A percentile compares a stretch with the other conserved stretches of the same genome.
Conservation (phyloP, 2,888 invertebrate genomes). For the Drosophila maculinotata region DNA sequence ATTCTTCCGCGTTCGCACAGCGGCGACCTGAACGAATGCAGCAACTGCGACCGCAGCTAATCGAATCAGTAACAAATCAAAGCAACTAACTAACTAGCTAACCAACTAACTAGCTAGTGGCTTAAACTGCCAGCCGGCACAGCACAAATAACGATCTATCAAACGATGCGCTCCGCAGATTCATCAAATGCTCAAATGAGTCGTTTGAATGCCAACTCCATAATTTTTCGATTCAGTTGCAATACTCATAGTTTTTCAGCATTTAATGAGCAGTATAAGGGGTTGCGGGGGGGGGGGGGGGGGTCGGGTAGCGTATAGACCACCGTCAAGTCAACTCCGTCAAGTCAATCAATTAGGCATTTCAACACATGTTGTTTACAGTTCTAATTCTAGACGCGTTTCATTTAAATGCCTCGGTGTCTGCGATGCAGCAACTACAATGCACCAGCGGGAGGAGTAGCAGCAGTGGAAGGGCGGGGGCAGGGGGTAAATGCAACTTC, state of each 20-base stretch:
- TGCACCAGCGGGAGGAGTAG: background rate
- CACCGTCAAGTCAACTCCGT: constrained; percentile 51
- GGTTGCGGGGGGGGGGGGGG: background rate
- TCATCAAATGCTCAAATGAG: constrained; percentile 53
- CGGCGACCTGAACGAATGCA: constrained; percentile 33
- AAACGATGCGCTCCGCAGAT: constrained; percentile 42
- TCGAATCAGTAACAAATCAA: constrained; percentile 45
- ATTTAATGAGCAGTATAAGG: constrained; percentile 14
- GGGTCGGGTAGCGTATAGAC: constrained; percentile 10
- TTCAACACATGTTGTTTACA: constrained; percentile 81
- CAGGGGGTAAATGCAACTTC: background rate
- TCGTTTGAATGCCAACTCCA: constrained; percentile 73
- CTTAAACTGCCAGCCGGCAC: constrained; percentile 3
- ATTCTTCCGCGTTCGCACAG: constrained; percentile 66
- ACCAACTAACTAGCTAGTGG: constrained; percentile 6
- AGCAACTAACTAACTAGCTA: constrained; percentile 35
- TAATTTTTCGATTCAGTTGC: constrained; percentile 58
- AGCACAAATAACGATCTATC: constrained; percentile 43
- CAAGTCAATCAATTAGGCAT: constrained; percentile 80
- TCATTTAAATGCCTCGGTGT: constrained; percentile 69
- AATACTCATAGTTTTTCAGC: constrained; percentile 16
- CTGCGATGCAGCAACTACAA: constrained; percentile 35
- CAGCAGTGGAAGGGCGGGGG: background rate
- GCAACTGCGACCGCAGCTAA: constrained; percentile 20
- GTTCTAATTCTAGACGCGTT: constrained; percentile 72